Percentiles rank a stretch among this genome's conserved stretches.
These are phyloP conservation scores for Pentalonia nigronervosa DNA, from an alignment of 1,140 invertebrate genomes.

Conservation along the genomic window DNA sequence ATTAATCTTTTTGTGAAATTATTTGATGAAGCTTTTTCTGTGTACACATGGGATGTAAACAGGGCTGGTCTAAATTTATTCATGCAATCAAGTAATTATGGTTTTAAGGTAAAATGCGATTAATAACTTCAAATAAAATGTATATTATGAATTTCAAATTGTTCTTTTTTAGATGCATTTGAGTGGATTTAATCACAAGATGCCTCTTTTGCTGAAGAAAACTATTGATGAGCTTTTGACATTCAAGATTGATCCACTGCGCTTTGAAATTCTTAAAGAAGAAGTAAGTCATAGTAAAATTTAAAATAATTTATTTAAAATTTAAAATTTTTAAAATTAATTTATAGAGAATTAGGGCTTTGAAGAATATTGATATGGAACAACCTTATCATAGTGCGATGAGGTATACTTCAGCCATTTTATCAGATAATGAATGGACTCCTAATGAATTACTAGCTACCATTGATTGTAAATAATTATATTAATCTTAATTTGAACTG, in stretches of 20 bases:
- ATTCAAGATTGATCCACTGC: conserved; percentile 82
- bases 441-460: conserved; percentile 85
- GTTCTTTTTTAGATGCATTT: conserved; percentile 74
- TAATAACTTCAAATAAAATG: background rate
- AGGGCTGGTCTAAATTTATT: conserved; percentile 86
- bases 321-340: conserved; percentile 18
- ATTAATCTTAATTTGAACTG: background rate
- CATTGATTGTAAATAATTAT: conserved; percentile 71
- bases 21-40: conserved; percentile 86
- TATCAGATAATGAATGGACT: conserved; percentile 87
- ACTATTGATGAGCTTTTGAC: conserved; percentile 84
- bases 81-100: conserved; percentile 79
- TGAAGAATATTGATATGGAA: conserved; percentile 86
- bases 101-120: conserved; percentile 72
- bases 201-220: conserved; percentile 84
- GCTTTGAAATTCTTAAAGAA: conserved; percentile 92
- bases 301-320: background rate
- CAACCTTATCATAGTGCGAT: conserved; percentile 92
- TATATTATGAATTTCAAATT: conserved; percentile 28
- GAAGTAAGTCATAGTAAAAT: conserved; percentile 66
- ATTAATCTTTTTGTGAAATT: conserved; percentile 84
- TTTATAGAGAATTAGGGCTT: conserved; percentile 73
- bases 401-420: conserved; percentile 84
- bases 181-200: conserved; percentile 91
- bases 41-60: conserved; percentile 91